Evolutionary conservation across 2,797 vertebrate species (phyloP).

Genomic region (Synanceia verrucosa): DNA sequence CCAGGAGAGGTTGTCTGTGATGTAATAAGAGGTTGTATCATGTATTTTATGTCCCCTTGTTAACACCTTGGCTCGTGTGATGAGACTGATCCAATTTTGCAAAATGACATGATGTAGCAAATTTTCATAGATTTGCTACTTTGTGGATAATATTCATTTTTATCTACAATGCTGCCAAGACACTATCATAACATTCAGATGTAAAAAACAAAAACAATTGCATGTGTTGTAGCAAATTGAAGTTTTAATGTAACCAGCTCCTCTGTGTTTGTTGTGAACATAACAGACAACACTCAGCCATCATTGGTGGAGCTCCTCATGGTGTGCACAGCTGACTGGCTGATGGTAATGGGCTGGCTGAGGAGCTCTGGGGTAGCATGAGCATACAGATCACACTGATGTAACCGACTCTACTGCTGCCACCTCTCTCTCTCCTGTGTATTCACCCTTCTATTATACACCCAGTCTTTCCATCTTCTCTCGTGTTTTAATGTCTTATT

Average conservation of each 20-base stretch:
- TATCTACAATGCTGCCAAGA: not conserved
- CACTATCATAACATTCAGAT: not conserved
- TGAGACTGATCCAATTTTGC: not conserved
- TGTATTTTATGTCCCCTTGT: no score
- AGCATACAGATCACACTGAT: constrained; percentile 61
- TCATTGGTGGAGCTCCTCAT: constrained; percentile 36
- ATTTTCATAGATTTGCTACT: no score
- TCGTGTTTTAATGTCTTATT: constrained; percentile 29
- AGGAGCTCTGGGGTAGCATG: constrained; percentile 63
- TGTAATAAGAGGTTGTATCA: no score
- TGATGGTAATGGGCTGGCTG: constrained; percentile 29
- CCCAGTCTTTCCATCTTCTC: constrained; percentile 7
- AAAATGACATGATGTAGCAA: not conserved
- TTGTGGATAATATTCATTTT: no score
- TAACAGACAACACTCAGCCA: not conserved
- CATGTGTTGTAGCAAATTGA: not conserved
- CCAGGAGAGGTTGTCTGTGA: no score
- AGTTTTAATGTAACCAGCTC: not conserved
- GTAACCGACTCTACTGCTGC: constrained; percentile 50
- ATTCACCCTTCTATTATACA: constrained; percentile 4
- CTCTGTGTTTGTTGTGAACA: constrained; percentile 6
- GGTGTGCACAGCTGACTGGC: constrained; percentile 65
- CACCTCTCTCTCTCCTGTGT: constrained; percentile 28
- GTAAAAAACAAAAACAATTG: not conserved
- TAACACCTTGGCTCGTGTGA: not conserved